Evolutionary conservation across 92 coral and sea anemone species (phyloP).

Genomic region (Actinostola sp.): DNA sequence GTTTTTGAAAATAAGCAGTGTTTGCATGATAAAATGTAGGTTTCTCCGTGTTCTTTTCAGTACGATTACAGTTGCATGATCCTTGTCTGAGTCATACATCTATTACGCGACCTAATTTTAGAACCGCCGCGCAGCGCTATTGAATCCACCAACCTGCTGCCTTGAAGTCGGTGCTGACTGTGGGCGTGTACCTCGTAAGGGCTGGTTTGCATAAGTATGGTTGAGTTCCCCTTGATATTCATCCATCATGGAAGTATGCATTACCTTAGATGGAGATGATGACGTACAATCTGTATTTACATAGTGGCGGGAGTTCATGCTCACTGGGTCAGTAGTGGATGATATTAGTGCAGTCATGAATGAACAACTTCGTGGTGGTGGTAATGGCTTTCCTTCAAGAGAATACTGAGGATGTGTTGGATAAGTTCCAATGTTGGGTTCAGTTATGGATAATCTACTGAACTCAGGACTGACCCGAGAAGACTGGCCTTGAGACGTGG

Average conservation of each 20-base stretch:
- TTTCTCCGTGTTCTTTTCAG: too few species aligned
- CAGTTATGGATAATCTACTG: not conserved
- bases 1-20: too few species aligned
- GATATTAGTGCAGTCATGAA: conserved; percentile 79
- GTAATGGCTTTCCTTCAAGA: conserved; percentile 61
- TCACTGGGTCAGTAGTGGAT: conserved; percentile 23
- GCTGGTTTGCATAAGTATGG: conserved; percentile 13
- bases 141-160: conserved; percentile 44
- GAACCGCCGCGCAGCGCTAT: too few species aligned
- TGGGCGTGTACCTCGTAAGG: conserved; percentile 61
- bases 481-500: not conserved
- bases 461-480: conserved; percentile 27
- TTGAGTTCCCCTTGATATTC: conserved; percentile 12
- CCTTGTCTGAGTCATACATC: too few species aligned
- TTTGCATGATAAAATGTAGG: too few species aligned
- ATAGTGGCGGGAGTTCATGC: conserved; percentile 7
- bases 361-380: conserved; percentile 76
- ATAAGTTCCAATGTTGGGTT: not conserved
- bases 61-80: too few species aligned
- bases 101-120: too few species aligned
- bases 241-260: not conserved
- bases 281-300: not conserved
- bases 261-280: conserved; percentile 1
- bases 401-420: conserved; percentile 15
- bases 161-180: conserved; percentile 85